Evolutionary conservation across 2,797 vertebrate species (phyloP).

Genomic region (Anguilla pacifica): DNA sequence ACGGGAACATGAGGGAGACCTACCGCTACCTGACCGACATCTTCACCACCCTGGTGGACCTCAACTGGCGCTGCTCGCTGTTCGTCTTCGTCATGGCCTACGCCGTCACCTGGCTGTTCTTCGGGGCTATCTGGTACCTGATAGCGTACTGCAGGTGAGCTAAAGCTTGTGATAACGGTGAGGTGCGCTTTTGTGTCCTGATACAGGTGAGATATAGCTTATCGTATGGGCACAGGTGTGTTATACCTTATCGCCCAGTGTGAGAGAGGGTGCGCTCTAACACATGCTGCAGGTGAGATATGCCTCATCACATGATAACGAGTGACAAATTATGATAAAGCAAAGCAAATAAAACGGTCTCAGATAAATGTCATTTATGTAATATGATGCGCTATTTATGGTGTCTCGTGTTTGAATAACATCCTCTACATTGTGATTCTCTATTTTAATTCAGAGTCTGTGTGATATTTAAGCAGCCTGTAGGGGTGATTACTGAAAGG

Average conservation of each 20-base stretch:
- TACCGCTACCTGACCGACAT: slow-evolving; percentile 97
- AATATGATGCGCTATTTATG: background rate
- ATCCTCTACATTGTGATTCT: background rate
- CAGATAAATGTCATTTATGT: background rate
- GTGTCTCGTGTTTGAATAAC: background rate
- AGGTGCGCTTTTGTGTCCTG: too few species aligned
- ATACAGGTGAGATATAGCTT: background rate
- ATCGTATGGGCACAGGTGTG: too few species aligned
- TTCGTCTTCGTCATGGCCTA: slow-evolving; percentile 96
- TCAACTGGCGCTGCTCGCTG: slow-evolving; percentile 95
- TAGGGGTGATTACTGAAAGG: background rate
- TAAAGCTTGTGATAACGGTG: background rate
- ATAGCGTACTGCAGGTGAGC: slow-evolving; percentile 88
- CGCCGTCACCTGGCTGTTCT: slow-evolving; percentile 95
- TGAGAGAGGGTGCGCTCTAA: slow-evolving; percentile 84
- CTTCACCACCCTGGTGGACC: slow-evolving; percentile 97
- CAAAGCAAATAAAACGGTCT: background rate
- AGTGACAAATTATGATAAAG: background rate
- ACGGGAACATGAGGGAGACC: slow-evolving; percentile 91
- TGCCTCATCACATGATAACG: background rate
- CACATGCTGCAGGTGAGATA: slow-evolving; percentile 79
- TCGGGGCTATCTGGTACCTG: slow-evolving; percentile 97
- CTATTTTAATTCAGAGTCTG: background rate
- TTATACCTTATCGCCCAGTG: too few species aligned
- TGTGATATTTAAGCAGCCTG: background rate